phyloP scores from a whole-genome alignment of 1,140 invertebrate species.

The Mizuhopecten yessoensis region DNA sequence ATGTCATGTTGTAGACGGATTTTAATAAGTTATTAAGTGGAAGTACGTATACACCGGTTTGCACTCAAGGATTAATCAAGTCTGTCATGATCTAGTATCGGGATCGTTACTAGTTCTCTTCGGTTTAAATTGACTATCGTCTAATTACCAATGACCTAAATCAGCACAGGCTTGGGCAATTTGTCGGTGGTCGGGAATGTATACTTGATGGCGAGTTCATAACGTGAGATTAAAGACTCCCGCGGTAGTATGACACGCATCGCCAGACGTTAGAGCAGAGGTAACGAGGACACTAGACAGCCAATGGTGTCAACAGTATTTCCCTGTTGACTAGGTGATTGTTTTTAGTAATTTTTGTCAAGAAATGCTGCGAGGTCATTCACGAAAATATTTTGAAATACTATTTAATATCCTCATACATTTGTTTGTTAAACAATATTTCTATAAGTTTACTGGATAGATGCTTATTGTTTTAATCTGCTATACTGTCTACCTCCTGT shows the following conservation, averaged over 20 bases:
- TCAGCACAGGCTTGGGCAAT: not conserved
- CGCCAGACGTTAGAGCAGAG: not conserved
- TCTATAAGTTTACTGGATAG: too few species aligned
- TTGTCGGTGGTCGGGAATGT: not conserved
- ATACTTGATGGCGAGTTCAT: constrained; percentile 21
- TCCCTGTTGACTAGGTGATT: too few species aligned
- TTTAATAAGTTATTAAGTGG: constrained; percentile 6
- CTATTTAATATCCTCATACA: too few species aligned
- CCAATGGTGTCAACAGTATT: too few species aligned
- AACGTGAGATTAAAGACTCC: not conserved
- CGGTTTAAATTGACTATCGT: not conserved
- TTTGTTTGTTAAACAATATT: too few species aligned
- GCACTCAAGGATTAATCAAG: constrained; percentile 24
- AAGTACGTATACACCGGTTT: not conserved
- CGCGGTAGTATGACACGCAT: not conserved
- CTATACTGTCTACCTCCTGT: too few species aligned
- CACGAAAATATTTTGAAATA: too few species aligned
- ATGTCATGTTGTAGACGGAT: not conserved
- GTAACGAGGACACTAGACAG: too few species aligned
- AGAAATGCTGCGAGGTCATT: too few species aligned
- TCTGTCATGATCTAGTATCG: not conserved
- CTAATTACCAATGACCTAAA: not conserved
- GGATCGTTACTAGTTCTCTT: not conserved
- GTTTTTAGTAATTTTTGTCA: too few species aligned
- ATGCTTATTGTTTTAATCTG: too few species aligned